Conservation (phyloP, 2,797 vertebrate genomes). For the Semotilus atromaculatus region DNA sequence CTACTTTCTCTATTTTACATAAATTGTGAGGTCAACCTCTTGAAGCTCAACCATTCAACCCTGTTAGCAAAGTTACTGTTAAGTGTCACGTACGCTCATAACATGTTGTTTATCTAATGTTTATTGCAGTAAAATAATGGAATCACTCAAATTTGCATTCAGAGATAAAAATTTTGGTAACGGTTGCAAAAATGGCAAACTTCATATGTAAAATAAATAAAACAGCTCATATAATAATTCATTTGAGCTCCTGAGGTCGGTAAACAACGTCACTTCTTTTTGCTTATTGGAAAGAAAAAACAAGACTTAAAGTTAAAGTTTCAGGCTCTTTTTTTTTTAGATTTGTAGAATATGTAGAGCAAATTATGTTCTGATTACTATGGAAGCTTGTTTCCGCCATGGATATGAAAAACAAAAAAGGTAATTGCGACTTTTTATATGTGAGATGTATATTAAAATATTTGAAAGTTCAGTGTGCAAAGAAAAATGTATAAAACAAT, state of each 20-base stretch:
- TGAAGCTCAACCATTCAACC: neutral
- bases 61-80: neutral
- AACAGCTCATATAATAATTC: neutral
- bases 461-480: neutral
- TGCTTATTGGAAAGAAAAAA: neutral
- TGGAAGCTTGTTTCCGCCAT: no score
- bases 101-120: neutral
- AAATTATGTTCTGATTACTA: neutral
- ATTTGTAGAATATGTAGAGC: neutral
- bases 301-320: neutral
- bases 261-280: neutral
- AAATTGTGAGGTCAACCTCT: neutral
- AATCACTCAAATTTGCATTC: neutral
- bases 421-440: no score
- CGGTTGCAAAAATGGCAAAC: neutral
- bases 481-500: neutral
- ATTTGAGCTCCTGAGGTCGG: neutral
- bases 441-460: neutral
- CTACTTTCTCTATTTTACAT: neutral
- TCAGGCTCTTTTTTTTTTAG: neutral
- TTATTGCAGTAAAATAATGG: neutral
- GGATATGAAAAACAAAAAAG: no score
- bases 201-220: neutral
- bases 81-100: neutral
- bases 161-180: neutral